Percentiles rank a stretch among this genome's conserved stretches.
These are phyloP conservation scores for Paralichthys olivaceus DNA, from an alignment of 2,113 vertebrate genomes.

Conservation along the genomic window DNA sequence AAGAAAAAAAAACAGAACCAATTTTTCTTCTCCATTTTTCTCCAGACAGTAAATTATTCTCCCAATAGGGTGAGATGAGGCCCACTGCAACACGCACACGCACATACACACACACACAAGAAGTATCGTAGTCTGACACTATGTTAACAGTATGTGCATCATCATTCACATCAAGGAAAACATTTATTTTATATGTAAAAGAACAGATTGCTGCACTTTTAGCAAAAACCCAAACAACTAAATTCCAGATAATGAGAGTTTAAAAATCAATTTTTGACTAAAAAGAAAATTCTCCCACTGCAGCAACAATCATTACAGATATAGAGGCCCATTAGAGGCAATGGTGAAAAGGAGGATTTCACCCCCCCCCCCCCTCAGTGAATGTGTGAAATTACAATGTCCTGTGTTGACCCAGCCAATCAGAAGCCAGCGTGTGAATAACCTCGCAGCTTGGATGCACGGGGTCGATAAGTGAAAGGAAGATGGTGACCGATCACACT, in stretches of 20 bases:
- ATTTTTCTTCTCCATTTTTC: too few species aligned
- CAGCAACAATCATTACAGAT: neutral
- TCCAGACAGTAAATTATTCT: too few species aligned
- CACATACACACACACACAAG: too few species aligned
- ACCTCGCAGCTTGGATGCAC: neutral
- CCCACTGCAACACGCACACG: too few species aligned
- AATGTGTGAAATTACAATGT: slow-evolving; percentile 38
- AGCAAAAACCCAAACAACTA: neutral
- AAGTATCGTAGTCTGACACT: too few species aligned
- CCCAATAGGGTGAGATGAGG: too few species aligned
- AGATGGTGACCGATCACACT: slow-evolving; percentile 2
- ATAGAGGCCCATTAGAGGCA: neutral
- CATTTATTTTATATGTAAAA: neutral
- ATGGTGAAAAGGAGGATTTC: neutral
- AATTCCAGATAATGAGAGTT: neutral
- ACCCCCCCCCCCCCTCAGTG: slow-evolving; percentile 64
- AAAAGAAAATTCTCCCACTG: neutral
- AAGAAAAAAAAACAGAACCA: too few species aligned
- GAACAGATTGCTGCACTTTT: neutral
- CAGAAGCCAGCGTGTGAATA: slow-evolving; percentile 23
- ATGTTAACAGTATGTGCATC: neutral
- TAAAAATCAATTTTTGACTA: neutral
- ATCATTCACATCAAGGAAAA: neutral
- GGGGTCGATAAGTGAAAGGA: slow-evolving; percentile 13
- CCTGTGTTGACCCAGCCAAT: slow-evolving; percentile 34